Percentiles rank a stretch among this genome's conserved stretches.
Evolutionary conservation across 2,113 vertebrate species (phyloP).

Genomic region (Electrona antarctica): DNA sequence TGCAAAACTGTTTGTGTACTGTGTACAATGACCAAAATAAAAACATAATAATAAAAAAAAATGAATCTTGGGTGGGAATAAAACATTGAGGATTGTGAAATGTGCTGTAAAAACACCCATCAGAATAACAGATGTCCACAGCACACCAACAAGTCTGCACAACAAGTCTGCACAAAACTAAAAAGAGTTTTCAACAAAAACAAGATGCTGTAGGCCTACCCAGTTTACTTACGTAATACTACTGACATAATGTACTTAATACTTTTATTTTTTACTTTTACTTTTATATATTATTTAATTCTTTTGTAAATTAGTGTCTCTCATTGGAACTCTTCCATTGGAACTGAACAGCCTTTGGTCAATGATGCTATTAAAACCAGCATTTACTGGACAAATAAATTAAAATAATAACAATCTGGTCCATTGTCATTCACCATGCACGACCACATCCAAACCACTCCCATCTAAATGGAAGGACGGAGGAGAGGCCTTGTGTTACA

Average conservation of each 20-base stretch:
- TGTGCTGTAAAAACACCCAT: slow-evolving; percentile 55
- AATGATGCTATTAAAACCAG: not conserved
- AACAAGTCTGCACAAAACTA: slow-evolving; percentile 39
- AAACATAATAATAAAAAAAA: no score
- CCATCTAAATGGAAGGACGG: slow-evolving; percentile 52
- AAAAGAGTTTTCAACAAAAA: slow-evolving; percentile 37
- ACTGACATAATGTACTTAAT: no score
- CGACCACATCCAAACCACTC: slow-evolving; percentile 28
- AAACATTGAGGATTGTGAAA: slow-evolving; percentile 40
- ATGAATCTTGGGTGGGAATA: no score
- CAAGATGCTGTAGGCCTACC: slow-evolving; percentile 11
- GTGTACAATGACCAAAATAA: no score
- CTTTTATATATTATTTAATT: no score
- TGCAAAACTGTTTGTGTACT: no score
- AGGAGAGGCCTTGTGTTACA: slow-evolving; percentile 49
- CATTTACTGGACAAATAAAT: no score
- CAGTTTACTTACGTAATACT: no score
- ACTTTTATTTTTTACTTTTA: no score
- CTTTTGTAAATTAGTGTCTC: no score
- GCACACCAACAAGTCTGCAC: slow-evolving; percentile 37
- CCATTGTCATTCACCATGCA: slow-evolving; percentile 14
- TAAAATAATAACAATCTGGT: no score
- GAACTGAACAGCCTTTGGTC: slow-evolving; percentile 3
- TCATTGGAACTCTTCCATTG: not conserved
- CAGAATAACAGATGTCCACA: slow-evolving; percentile 61